Evolutionary conservation across 2,797 vertebrate genomes (phyloP).

Genomic region (Intellagama lesueurii): DNA sequence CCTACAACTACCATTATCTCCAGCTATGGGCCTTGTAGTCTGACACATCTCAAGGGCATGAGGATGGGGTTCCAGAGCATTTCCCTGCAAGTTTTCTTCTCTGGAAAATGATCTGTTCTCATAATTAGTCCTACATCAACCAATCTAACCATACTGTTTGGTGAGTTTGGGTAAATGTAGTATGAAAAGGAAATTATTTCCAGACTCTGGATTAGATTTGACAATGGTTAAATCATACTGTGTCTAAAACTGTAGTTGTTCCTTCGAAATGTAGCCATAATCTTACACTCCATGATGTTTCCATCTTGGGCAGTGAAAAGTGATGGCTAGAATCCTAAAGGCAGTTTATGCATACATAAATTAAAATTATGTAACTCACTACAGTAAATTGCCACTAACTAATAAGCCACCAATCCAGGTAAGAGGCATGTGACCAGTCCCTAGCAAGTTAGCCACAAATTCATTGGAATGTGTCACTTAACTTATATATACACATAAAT

Average conservation of each 20-base stretch:
- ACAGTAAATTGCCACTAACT: too few relatives aligned
- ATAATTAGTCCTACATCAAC: background rate
- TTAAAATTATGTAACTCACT: too few relatives aligned
- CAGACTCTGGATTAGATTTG: background rate
- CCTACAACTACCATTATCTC: background rate
- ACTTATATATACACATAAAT: too few relatives aligned
- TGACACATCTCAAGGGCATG: background rate
- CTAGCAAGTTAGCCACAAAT: too few relatives aligned
- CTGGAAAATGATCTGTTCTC: conserved; percentile 13
- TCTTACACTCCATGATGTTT: too few relatives aligned
- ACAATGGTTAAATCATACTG: background rate
- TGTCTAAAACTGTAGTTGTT: too few relatives aligned
- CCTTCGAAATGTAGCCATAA: background rate
- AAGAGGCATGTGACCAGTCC: too few relatives aligned
- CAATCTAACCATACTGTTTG: background rate
- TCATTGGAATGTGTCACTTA: too few relatives aligned
- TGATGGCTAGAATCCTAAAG: background rate
- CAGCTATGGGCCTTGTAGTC: background rate
- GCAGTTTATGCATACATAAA: too few relatives aligned
- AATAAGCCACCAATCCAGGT: too few relatives aligned
- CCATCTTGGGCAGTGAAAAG: conserved; percentile 31
- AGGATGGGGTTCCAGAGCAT: background rate
- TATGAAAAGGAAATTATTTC: background rate
- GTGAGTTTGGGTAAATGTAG: conserved; percentile 29
- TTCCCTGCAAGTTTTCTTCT: background rate